These are phyloP conservation scores for Lysiphlebus fabarum DNA, from an alignment of 1,140 invertebrate genomes.

Conservation along the genomic window DNA sequence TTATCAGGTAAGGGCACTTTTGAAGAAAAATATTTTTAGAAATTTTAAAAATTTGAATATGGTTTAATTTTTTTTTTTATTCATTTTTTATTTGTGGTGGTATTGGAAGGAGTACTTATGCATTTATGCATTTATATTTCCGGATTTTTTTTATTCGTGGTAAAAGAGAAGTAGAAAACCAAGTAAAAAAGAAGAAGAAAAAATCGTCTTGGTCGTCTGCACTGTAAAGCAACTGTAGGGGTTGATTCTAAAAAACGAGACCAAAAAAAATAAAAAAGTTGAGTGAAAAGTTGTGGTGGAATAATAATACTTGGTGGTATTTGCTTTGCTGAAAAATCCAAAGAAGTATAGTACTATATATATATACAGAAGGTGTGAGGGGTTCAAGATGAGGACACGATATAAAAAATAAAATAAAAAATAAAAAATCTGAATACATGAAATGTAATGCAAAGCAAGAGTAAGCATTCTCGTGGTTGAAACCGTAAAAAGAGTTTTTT, in stretches of 20 bases:
- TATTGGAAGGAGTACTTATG: conserved; percentile 48
- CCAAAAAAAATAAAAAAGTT: conserved; percentile 23
- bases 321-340: conserved; percentile 28
- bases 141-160: conserved; percentile 41
- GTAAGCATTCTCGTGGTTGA: conserved; percentile 23
- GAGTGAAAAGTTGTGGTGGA: conserved; percentile 51
- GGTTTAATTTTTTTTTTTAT: too few species aligned
- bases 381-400: conserved; percentile 1
- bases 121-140: conserved; percentile 60
- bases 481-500: conserved; percentile 3
- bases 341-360: not conserved
- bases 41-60: not conserved
- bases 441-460: conserved; percentile 45
- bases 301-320: conserved; percentile 55
- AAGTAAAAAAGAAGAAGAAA: conserved; percentile 27
- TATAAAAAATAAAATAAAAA: conserved; percentile 27
- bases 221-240: not conserved
- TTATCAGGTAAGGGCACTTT: not conserved
- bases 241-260: conserved; percentile 9
- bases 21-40: conserved; percentile 3
- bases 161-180: conserved; percentile 24
- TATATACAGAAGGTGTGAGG: conserved; percentile 4
- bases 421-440: conserved; percentile 59
- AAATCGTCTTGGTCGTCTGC: conserved; percentile 21
- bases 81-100: conserved; percentile 16